Evolutionary conservation across 2,797 vertebrate species (phyloP), one percentile per base, ranked within the genome.

Genomic region (Rhynchotus rufescens): DNA sequence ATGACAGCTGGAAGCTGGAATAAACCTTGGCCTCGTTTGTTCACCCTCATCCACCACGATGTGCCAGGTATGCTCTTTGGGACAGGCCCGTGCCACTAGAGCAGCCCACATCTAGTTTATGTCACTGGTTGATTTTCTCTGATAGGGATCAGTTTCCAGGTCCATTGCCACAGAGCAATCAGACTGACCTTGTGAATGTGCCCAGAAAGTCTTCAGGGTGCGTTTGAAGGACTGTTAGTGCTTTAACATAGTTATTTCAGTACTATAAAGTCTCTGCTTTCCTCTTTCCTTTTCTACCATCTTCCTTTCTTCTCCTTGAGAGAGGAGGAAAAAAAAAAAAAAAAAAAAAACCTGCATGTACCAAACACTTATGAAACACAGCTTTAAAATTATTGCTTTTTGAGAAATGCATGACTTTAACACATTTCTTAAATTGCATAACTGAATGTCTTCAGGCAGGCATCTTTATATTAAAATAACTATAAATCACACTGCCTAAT

Each of bases 321-420:
- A 36, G 8, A 36, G 36, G 36, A n/a, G n/a, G n/a, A 49, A 49
- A 49, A 47, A 47, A 47, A 47, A 47, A 49, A 44, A 44, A 17
- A 16, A 47, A 57, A 66, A 82, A 93, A 52, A 21, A 12, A 84
- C 38, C 25, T 73, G 36, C 83, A 75, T 86, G 54, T 66, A 87
- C 56, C 60, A 91, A 73, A 60, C 61, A 36, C 49, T 76, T 15
- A 61, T 36, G 79, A 90, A 79, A 80, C 28, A 26, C 34, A 83
- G 40, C 60, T 81, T 92, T 77, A 74, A 92, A 88, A 64, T 76
- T 10, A 87, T 56, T 79, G 22, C 60, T 76, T 91, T 89, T 81
- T 69, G 82, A 92, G 66, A 90, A 90, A 66, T 51, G 44, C 22
- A 51, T 66, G 30, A 47, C 40, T 59, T 90, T 87, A 88, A 62